Conservation (phyloP, 2,888 invertebrate species). For the Globia sparganii region DNA sequence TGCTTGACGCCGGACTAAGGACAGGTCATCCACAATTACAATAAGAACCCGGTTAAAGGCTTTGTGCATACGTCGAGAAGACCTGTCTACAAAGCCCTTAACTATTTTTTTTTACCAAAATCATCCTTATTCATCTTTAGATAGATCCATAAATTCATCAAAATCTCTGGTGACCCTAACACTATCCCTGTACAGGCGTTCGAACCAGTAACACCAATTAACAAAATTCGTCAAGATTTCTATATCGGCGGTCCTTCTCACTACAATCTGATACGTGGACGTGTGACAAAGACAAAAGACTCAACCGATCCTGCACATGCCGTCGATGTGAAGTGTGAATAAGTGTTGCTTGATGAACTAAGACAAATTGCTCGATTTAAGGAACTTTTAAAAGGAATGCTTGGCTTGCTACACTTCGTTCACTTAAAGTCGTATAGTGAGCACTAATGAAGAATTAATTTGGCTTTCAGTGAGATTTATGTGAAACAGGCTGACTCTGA, state of each 20-base stretch:
- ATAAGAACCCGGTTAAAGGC: neutral
- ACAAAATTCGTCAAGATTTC: constrained; percentile 66
- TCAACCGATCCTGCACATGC: constrained; percentile 14
- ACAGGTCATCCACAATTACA: neutral
- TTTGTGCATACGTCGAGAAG: neutral
- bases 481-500: neutral
- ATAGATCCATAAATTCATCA: constrained; percentile 17
- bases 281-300: constrained; percentile 45
- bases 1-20: too few species aligned
- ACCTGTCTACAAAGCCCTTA: neutral
- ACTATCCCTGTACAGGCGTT: constrained; percentile 43
- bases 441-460: constrained; percentile 31
- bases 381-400: constrained; percentile 36
- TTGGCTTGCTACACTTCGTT: constrained; percentile 36
- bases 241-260: constrained; percentile 46
- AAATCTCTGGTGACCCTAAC: constrained; percentile 42
- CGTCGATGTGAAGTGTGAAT: constrained; percentile 39
- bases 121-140: too few species aligned
- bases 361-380: constrained; percentile 55
- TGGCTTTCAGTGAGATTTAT: constrained; percentile 40
- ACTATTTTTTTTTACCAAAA: neutral
- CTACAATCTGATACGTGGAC: constrained; percentile 3
- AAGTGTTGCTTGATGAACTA: constrained; percentile 53
- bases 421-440: constrained; percentile 24
- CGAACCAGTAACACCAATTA: constrained; percentile 60